These are phyloP conservation scores for Frankliniella intonsa DNA, from an alignment of 2,888 invertebrate genomes.

Conservation along the genomic window DNA sequence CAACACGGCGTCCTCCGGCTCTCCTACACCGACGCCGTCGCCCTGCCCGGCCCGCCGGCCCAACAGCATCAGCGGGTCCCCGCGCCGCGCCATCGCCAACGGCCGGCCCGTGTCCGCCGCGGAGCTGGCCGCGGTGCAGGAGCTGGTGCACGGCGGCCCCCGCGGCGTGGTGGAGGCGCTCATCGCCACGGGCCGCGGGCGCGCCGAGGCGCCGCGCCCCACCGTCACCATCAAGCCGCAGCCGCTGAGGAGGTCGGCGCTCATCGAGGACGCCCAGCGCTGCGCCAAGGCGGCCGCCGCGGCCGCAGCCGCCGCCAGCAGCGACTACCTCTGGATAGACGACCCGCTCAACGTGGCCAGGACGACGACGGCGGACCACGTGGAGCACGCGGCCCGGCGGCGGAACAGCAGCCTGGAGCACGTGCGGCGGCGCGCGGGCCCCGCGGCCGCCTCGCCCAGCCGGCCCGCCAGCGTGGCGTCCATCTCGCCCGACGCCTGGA, in stretches of 20 bases:
- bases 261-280: conserved; percentile 29
- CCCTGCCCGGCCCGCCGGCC: conserved; percentile 35
- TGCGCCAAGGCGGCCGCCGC: conserved; percentile 34
- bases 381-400: conserved; percentile 42
- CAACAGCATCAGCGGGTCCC: conserved; percentile 37
- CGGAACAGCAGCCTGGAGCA: conserved; percentile 34
- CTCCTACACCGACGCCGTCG: conserved; percentile 34
- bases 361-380: conserved; percentile 30
- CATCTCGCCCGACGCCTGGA: conserved; percentile 41
- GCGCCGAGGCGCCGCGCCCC: background rate
- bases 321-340: conserved; percentile 44
- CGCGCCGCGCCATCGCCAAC: conserved; percentile 38
- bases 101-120: conserved; percentile 38
- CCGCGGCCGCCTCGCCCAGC: conserved; percentile 44
- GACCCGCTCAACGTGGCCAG: conserved; percentile 40
- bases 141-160: conserved; percentile 32
- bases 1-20: conserved; percentile 30
- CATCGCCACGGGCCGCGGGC: background rate
- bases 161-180: conserved; percentile 29
- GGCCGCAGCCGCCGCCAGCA: conserved; percentile 43
- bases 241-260: background rate
- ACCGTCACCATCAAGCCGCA: conserved; percentile 29
- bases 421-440: background rate
- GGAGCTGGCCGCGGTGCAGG: conserved; percentile 16
- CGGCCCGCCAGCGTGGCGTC: conserved; percentile 61